Percentiles rank a stretch among this genome's conserved stretches.
These are phyloP conservation scores for Osmoderma eremita DNA, from an alignment of 2,888 invertebrate genomes.

Conservation along the genomic window DNA sequence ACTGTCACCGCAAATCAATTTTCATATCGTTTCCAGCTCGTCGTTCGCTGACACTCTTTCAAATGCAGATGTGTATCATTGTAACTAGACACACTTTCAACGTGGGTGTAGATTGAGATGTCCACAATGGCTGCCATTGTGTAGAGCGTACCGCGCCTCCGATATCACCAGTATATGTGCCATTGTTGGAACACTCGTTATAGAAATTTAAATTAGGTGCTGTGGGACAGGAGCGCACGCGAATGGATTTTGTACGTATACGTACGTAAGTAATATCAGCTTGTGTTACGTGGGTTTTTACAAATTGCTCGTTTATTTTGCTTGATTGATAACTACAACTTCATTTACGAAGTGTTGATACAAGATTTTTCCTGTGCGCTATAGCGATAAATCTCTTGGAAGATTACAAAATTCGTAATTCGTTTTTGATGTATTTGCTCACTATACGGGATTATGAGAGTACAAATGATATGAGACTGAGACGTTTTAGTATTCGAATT, in stretches of 20 bases:
- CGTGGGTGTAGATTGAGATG: slow-evolving; percentile 54
- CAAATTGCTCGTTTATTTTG: slow-evolving; percentile 43
- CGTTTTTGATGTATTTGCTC: no score
- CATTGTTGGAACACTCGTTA: slow-evolving; percentile 47
- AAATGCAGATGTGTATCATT: slow-evolving; percentile 61
- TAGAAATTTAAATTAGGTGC: slow-evolving; percentile 50
- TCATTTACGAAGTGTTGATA: slow-evolving; percentile 26
- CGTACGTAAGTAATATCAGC: slow-evolving; percentile 4
- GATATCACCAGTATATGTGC: slow-evolving; percentile 47
- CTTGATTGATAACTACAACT: slow-evolving; percentile 38
- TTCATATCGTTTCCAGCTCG: slow-evolving; percentile 61
- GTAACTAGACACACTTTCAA: slow-evolving; percentile 57
- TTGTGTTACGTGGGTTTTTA: slow-evolving; percentile 39
- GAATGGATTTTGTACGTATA: slow-evolving; percentile 20
- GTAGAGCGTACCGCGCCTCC: slow-evolving; percentile 46
- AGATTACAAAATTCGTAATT: no score
- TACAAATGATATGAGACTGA: no score
- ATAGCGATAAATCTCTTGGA: no score
- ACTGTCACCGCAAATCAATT: slow-evolving; percentile 55
- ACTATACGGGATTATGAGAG: no score
- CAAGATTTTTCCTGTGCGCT: no score
- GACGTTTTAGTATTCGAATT: no score
- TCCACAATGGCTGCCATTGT: slow-evolving; percentile 50
- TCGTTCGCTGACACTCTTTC: slow-evolving; percentile 60
- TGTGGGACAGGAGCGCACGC: slow-evolving; percentile 24